Evolutionary conservation across 2,797 vertebrate genomes (phyloP), one percentile per base, ranked within the genome.

Genomic region (Phaenicophaeus curvirostris): DNA sequence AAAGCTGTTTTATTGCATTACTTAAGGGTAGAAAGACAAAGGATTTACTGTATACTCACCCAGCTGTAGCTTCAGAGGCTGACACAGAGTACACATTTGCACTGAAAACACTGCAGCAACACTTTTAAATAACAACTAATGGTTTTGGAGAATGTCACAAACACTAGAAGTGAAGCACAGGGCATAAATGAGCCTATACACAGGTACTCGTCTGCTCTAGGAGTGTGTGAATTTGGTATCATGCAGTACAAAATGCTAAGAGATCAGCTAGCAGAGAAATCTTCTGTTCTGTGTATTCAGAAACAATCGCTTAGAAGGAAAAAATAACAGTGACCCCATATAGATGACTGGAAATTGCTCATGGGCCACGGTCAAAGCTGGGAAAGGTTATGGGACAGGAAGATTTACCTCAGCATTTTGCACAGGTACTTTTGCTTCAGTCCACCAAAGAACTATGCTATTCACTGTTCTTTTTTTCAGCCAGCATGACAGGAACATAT

Each of bases 401-500:
- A 84, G 67, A 73, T 88, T 95, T 94, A 90, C 90, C 80, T 96
- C 96, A 95, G 94, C 94, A 92, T 86, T 89, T 93, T 94, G 63
- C 35, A 90, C 35, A 71, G 53, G 76, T 63, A 82, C 63, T 78
- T 94, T 76, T 78, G 31, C 85, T 25, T 48, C 27, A 33, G 50
- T 71, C 58, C 57, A 90, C 79, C 69, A 63, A 86, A 86, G 82
- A 91, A 82, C 83, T 73, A 86, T 53, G 24, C 76, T 74, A 35
- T 58, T 90, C 85, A 54, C 87, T 46, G 74, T 16, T 88, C 92
- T 88, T 93, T 44, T 82, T 95, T 95, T 81, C 85, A 95, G 91
- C 77, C 63, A 51, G 91, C 87, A 63, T 88, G 94, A 97, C 95
- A 97, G 95, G 90, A 92, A 90, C 90, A 77, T 85, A 96, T 94